Evolutionary conservation across 2,113 vertebrate genomes (phyloP).

Genomic region (Tychaedon coryphoeus): DNA sequence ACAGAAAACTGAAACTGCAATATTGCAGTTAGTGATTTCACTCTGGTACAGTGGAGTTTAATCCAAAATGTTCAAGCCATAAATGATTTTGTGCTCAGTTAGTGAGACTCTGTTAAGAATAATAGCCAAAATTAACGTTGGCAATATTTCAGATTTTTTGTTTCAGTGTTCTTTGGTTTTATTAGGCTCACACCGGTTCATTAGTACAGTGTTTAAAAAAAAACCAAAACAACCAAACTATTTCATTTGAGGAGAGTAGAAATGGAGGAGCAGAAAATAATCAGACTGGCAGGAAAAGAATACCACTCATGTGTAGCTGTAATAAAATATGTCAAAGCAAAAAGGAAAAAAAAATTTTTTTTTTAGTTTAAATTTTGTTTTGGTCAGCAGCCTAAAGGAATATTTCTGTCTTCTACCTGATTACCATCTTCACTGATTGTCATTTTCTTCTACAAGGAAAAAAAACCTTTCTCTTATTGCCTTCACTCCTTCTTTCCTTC

Average conservation of each 20-base stretch:
- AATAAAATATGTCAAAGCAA: neutral
- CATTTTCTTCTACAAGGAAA: neutral
- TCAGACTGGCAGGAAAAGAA: neutral
- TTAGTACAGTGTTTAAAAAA: neutral
- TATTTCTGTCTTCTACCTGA: neutral
- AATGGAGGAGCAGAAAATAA: neutral
- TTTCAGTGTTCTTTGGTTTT: neutral
- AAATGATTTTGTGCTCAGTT: neutral
- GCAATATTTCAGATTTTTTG: neutral
- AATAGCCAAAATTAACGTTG: neutral
- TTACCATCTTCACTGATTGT: too few species aligned
- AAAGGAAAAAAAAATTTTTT: neutral
- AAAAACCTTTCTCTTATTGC: neutral
- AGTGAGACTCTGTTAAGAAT: neutral
- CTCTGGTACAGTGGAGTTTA: neutral
- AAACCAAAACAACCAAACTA: neutral
- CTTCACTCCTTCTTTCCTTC: neutral
- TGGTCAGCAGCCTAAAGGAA: neutral
- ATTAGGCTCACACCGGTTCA: neutral
- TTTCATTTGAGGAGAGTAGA: neutral
- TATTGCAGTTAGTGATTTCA: neutral
- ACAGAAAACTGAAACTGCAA: neutral
- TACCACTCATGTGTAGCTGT: neutral
- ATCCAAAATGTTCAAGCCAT: neutral
- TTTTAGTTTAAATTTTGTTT: neutral